Evolutionary conservation across 2,797 vertebrate species (phyloP), one percentile per base, ranked within the genome.

Genomic region (Catharus ustulatus): DNA sequence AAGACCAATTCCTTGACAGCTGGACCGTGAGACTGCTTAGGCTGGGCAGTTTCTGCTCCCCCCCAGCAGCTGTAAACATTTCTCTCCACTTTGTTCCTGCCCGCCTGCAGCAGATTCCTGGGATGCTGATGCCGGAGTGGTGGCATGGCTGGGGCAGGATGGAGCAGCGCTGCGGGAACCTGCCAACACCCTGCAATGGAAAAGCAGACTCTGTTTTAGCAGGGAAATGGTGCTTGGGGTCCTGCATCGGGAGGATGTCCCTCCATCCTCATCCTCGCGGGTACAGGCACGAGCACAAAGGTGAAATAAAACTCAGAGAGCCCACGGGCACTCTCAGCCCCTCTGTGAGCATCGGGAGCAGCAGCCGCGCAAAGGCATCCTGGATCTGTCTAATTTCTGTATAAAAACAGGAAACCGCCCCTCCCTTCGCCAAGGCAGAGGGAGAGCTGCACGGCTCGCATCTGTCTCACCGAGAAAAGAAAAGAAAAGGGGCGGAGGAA

Each of bases 351-450:
- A 23, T 29, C 48, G 11, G 71, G 55, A 80, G 4, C 30, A 16
- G 78, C 80, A 86, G 91, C 48, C 54, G 12, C 63, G 52, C 49
- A 38, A 84, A 89, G 59, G 52, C 93, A 79, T 76, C 93, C 94
- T 63, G 79, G 85, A 94, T 86, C 82, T 24, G 38, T 68, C 42
- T 30, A 8, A 94, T 93, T 91, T 88, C 93, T 94, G 42, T 29
- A 5, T 48, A 30, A 94, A 93, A 96, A 93, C 94, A 94, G 94
- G 96, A 96, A 96, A 67, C 86, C 54, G 81, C 92, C 78, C 74
- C 90, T 95, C 92, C 95, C 93, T 94, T 42, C 1, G 5, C 80
- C 86, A 63, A 63, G 67, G 58, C 67, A 84, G 84, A 88, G 80
- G 93, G 79, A 86, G 85, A 92, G 57, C 77, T 45, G 74, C 66